phyloP scores from a whole-genome alignment of 2,888 invertebrate genomes.

The Sphaerophoria rueppellii region DNA sequence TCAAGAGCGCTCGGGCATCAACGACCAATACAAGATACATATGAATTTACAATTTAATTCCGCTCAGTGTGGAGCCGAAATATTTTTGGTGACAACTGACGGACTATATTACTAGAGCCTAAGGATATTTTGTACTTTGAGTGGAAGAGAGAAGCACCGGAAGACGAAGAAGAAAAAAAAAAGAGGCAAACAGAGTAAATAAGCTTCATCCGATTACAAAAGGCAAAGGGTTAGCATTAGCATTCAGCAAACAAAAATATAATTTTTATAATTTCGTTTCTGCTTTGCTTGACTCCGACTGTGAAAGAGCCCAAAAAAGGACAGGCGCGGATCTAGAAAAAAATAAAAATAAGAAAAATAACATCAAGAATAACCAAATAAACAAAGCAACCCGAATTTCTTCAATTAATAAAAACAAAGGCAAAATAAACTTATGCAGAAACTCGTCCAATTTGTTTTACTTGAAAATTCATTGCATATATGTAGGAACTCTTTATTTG shows the following conservation, averaged over 20 bases:
- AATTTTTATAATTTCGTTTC: constrained; percentile 61
- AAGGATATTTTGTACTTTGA: constrained; percentile 67
- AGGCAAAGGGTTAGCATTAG: constrained; percentile 71
- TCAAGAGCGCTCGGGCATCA: not conserved
- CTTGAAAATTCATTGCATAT: too few relatives aligned
- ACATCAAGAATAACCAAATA: too few relatives aligned
- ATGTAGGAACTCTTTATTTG: too few relatives aligned
- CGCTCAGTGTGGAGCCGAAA: constrained; percentile 39
- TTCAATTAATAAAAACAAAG: too few relatives aligned
- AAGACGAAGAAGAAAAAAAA: too few relatives aligned
- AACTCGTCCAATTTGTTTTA: too few relatives aligned
- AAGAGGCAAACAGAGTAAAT: constrained; percentile 64
- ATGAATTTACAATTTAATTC: constrained; percentile 70
- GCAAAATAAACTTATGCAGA: too few relatives aligned
- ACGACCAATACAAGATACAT: constrained; percentile 8
- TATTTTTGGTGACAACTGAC: constrained; percentile 18
- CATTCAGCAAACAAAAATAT: constrained; percentile 67
- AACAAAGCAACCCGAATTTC: too few relatives aligned
- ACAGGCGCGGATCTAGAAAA: too few relatives aligned
- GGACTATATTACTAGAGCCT: constrained; percentile 43
- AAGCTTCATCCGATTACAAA: constrained; percentile 70
- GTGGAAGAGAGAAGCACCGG: constrained; percentile 2
- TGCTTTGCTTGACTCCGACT: constrained; percentile 6
- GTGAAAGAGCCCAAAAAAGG: not conserved
- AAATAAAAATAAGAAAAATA: too few relatives aligned